Base-by-base conservation (phyloP, 1,140 invertebrate genomes). In the Dufourea novaeangliae region DNA sequence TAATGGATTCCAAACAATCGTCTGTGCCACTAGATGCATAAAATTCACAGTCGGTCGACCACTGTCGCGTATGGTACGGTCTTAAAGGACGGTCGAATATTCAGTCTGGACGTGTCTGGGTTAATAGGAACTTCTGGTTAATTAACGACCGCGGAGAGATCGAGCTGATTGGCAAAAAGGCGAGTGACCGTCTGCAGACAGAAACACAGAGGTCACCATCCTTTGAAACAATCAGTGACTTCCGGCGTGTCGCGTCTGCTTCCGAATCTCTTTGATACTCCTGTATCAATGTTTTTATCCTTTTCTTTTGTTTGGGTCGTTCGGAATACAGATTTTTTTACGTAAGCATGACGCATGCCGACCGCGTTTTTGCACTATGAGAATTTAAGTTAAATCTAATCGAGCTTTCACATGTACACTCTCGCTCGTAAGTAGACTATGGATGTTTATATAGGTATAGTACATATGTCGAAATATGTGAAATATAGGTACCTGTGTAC, bases 211-310 rank as follows among this genome's bases (percentile, higher is more conserved):
- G 88, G 87, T 89, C 88, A 88, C 88, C 88, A 89, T 79, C 84
- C 86, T 86, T 89, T 80, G 74, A 54, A 89, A 88, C 87, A 89
- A 88, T 89, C 88, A 88, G 87, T 82, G 72, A 78, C 85, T 89
- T 89, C 88, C 88, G 88, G 88, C 71, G 75, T 83, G 80, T 84
- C 73, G 84, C 76, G 85, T 74, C 83, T 76, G 79, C 56, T 54
- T 83, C 68, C 87, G 88, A 89, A 88, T 89, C 88, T 86, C 85
- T 89, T 88, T 87, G 88, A 89, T 88, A 89, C 71, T 82, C 74
- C 63, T 86, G 52, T 83, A 83, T 84, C 82, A 77, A 57, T 73
- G 62, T 72, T 84, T 80, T 83, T 84, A 80, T 83, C 72, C 39
- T 46, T 17, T 29, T 54, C n/a, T 17, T 80, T 84, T 77, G 68